Conservation (phyloP, 2,888 invertebrate species). For the Nephrocerus scutellatus region DNA sequence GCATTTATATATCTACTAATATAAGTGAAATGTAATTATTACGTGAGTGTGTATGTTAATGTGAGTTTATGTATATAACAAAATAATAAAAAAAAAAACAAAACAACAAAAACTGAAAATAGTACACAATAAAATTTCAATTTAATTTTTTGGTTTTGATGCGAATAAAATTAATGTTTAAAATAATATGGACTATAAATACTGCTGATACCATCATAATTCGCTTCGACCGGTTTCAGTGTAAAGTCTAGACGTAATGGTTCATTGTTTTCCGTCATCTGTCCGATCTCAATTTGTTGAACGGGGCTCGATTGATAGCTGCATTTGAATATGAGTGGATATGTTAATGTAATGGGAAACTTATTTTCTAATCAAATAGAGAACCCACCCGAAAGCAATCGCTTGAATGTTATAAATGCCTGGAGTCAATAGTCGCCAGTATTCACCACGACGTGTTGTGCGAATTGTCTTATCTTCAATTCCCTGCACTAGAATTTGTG, state of each 20-base stretch:
- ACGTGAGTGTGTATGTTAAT: slow-evolving; percentile 2
- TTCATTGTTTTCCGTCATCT: slow-evolving; percentile 40
- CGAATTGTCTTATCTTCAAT: slow-evolving; percentile 71
- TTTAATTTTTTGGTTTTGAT: too few relatives aligned
- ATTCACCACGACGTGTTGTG: slow-evolving; percentile 78
- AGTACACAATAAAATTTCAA: too few relatives aligned
- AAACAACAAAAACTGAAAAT: too few relatives aligned
- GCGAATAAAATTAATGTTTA: slow-evolving; percentile 32
- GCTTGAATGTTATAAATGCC: slow-evolving; percentile 75
- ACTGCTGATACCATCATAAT: slow-evolving; percentile 45
- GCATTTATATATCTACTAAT: too few relatives aligned
- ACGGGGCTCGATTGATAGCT: slow-evolving; percentile 52
- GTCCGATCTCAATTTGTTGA: slow-evolving; percentile 42
- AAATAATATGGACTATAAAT: slow-evolving; percentile 45
- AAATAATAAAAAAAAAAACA: too few relatives aligned
- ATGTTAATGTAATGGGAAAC: too few relatives aligned
- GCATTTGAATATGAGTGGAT: too few relatives aligned
- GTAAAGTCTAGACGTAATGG: slow-evolving; percentile 43
- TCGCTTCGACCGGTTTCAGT: slow-evolving; percentile 39
- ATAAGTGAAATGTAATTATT: too few relatives aligned
- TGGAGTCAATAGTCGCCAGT: slow-evolving; percentile 87
- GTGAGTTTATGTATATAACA: neutral
- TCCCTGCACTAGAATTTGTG: slow-evolving; percentile 67
- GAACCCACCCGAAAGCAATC: slow-evolving; percentile 61
- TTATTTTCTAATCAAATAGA: too few relatives aligned